These are phyloP conservation scores for Marasmarcha lunaedactyla DNA, from an alignment of 2,888 invertebrate genomes.

Conservation along the genomic window DNA sequence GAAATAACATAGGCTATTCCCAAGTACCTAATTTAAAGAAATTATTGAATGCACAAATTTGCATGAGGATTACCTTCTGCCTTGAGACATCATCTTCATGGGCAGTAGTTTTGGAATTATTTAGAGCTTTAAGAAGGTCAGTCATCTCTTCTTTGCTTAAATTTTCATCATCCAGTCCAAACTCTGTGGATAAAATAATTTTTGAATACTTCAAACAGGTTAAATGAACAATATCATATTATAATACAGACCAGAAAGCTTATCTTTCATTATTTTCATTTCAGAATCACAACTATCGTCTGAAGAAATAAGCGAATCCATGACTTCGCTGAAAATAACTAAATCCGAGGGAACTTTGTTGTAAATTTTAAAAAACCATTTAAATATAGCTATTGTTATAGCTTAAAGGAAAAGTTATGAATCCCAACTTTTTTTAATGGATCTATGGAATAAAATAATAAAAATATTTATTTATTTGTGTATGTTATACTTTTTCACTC, in stretches of 20 bases:
- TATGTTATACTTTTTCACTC: too few relatives aligned
- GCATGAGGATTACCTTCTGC: slow-evolving; percentile 30
- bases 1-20: too few relatives aligned
- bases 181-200: slow-evolving; percentile 31
- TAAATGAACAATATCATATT: neutral
- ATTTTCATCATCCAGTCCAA: slow-evolving; percentile 55
- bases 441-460: too few relatives aligned
- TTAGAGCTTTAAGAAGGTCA: slow-evolving; percentile 52
- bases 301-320: slow-evolving; percentile 35
- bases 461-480: too few relatives aligned
- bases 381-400: too few relatives aligned
- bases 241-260: slow-evolving; percentile 38
- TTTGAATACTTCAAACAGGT: neutral
- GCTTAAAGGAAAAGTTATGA: too few relatives aligned
- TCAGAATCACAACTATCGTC: slow-evolving; percentile 59
- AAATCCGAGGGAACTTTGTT: too few relatives aligned
- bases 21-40: too few relatives aligned
- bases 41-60: too few relatives aligned
- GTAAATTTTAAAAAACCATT: too few relatives aligned
- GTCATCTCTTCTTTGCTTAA: slow-evolving; percentile 58
- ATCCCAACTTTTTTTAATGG: too few relatives aligned
- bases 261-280: slow-evolving; percentile 43
- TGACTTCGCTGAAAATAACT: slow-evolving; percentile 6
- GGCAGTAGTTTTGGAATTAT: slow-evolving; percentile 48
- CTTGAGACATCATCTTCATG: slow-evolving; percentile 38